Percentiles rank a stretch among this genome's conserved stretches.
Evolutionary conservation across 2,113 vertebrate species (phyloP).

Genomic region (Mungos mungo): DNA sequence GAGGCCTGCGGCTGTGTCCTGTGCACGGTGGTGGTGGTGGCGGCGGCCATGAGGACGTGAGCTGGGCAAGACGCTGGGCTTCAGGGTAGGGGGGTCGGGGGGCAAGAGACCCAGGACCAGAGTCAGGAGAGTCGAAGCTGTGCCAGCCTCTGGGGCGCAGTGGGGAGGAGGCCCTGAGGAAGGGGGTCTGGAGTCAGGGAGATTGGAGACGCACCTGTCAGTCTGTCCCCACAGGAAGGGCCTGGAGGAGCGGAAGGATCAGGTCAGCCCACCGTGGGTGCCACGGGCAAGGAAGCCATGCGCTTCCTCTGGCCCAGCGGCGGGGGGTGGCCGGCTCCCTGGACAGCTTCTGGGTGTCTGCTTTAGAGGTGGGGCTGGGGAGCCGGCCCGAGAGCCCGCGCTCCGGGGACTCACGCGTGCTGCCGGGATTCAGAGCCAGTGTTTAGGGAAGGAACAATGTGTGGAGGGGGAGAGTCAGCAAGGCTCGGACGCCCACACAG

Average conservation of each 20-base stretch:
- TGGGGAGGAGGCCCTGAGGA: accelerated
- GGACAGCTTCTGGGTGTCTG: accelerated
- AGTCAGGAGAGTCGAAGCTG: accelerated
- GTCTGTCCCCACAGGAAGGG: too few species aligned
- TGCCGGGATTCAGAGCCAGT: background rate
- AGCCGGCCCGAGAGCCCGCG: background rate
- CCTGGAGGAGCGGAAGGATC: background rate
- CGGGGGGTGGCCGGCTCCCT: background rate
- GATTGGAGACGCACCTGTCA: too few species aligned
- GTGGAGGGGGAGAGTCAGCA: accelerated
- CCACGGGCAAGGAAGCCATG: accelerated
- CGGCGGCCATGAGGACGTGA: accelerated
- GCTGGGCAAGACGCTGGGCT: accelerated
- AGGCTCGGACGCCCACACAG: background rate
- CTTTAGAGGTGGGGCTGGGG: background rate
- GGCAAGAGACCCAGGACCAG: background rate
- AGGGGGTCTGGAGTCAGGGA: accelerated
- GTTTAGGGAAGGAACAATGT: background rate
- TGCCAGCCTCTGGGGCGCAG: accelerated
- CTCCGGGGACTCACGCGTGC: accelerated
- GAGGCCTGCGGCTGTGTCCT: background rate
- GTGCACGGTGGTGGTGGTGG: accelerated
- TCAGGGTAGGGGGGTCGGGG: background rate
- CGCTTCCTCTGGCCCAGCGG: background rate
- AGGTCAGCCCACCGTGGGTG: background rate